A percentile compares a stretch with the other conserved stretches of the same genome.
Evolutionary conservation across 2,113 vertebrate genomes (phyloP).

Genomic region (Ptyas mucosa): DNA sequence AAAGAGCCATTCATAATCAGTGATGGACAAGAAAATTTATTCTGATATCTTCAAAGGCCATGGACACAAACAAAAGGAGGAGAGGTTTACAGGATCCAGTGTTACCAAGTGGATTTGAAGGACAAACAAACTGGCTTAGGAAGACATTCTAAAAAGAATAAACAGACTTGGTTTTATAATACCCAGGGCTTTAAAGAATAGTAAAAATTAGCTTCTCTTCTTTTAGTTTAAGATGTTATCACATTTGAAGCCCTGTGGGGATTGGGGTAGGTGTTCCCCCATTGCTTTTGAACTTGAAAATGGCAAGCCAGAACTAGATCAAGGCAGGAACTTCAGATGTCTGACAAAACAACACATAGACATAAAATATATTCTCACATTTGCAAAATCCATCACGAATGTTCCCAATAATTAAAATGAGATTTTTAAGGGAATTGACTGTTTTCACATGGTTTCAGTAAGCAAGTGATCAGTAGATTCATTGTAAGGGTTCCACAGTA

Average conservation of each 20-base stretch:
- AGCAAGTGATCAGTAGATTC: not conserved
- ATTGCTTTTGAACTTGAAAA: not conserved
- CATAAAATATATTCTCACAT: conserved; percentile 8
- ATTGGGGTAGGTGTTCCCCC: not conserved
- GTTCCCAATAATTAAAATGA: conserved; percentile 11
- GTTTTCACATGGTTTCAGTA: conserved; percentile 19
- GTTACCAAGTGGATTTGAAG: not conserved
- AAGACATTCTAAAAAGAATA: not conserved
- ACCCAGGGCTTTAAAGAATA: not conserved
- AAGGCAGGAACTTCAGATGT: not conserved
- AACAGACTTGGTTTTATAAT: conserved; percentile 2
- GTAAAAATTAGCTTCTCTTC: not conserved
- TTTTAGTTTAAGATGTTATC: conserved; percentile 12
- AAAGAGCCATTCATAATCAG: conserved; percentile 1
- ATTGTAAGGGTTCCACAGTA: not conserved
- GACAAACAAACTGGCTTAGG: fast-evolving
- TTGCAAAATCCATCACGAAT: conserved; percentile 29
- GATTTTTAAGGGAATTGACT: not conserved
- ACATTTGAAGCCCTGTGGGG: not conserved
- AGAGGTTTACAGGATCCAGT: not conserved
- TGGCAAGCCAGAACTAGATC: conserved; percentile 12
- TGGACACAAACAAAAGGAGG: not conserved
- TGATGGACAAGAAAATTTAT: not conserved
- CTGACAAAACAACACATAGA: not conserved
- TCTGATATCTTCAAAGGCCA: not conserved